phyloP scores from a whole-genome alignment of 2,888 invertebrate genomes.

The Dasysyrphus tricinctus region DNA sequence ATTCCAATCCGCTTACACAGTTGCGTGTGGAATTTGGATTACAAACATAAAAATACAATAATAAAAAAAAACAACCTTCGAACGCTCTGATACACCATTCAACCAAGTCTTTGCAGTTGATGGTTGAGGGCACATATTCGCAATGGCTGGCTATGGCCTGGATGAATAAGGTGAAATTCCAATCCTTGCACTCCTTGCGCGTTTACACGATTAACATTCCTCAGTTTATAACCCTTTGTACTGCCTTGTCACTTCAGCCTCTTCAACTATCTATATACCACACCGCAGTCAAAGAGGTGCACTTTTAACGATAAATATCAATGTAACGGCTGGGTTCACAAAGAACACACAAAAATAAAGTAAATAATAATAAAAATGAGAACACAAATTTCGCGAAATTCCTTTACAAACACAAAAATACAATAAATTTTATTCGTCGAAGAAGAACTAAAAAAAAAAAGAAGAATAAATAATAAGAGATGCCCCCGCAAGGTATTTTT shows the following conservation, averaged over 20 bases:
- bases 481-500: constrained; percentile 61
- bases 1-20: constrained; percentile 69
- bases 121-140: constrained; percentile 5
- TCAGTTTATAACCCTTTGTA: constrained; percentile 59
- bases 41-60: constrained; percentile 43
- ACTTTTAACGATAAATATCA: constrained; percentile 51
- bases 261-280: background rate
- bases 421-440: constrained; percentile 47
- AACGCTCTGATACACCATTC: background rate
- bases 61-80: constrained; percentile 36
- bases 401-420: constrained; percentile 19
- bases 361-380: constrained; percentile 43
- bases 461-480: background rate
- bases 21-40: constrained; percentile 67
- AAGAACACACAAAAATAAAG: constrained; percentile 24
- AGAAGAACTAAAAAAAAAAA: background rate
- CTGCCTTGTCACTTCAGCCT: background rate
- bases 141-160: constrained; percentile 45
- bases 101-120: constrained; percentile 11
- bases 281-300: constrained; percentile 22
- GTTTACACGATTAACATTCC: constrained; percentile 73
- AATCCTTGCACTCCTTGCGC: constrained; percentile 73
- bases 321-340: constrained; percentile 48
- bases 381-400: constrained; percentile 67
- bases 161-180: constrained; percentile 69